A percentile compares a stretch with the other conserved stretches of the same genome.
phyloP scores from a whole-genome alignment of 2,797 vertebrate species.

The Lophius americanus region DNA sequence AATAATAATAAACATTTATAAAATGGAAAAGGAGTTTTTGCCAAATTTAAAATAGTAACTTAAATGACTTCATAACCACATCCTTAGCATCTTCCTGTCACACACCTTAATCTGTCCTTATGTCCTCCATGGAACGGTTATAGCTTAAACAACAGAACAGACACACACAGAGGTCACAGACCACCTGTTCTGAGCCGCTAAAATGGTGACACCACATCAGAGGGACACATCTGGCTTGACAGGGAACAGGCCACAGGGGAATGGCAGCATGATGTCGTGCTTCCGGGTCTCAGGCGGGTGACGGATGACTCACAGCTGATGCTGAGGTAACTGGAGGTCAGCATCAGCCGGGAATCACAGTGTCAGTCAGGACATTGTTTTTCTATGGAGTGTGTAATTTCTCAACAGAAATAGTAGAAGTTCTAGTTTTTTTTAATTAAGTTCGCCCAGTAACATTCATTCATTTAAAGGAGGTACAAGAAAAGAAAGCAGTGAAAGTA shows the following conservation, averaged over 20 bases:
- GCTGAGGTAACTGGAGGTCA: constrained; percentile 50
- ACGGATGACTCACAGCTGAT: constrained; percentile 71
- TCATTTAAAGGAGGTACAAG: too few species aligned
- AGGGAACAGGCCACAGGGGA: constrained; percentile 64
- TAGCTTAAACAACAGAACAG: constrained; percentile 17
- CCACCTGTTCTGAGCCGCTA: constrained; percentile 63
- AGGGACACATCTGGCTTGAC: constrained; percentile 76
- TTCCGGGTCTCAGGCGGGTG: constrained; percentile 39
- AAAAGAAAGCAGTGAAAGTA: too few species aligned
- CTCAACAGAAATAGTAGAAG: not conserved
- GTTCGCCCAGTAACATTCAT: too few species aligned
- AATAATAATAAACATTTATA: not conserved
- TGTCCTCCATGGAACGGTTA: constrained; percentile 19
- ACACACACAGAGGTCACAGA: constrained; percentile 59
- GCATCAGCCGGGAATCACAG: not conserved
- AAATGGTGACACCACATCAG: constrained; percentile 61
- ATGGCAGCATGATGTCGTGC: constrained; percentile 43
- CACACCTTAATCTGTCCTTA: constrained; percentile 8
- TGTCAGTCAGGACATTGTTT: constrained; percentile 24
- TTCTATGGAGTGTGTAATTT: constrained; percentile 8
- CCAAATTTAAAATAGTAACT: constrained; percentile 4
- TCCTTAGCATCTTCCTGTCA: constrained; percentile 8
- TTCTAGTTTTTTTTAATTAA: not conserved
- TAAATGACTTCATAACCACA: not conserved
- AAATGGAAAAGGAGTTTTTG: not conserved